Evolutionary conservation across 2,888 invertebrate species (phyloP).

Genomic region (Sepioteuthis lessoniana): DNA sequence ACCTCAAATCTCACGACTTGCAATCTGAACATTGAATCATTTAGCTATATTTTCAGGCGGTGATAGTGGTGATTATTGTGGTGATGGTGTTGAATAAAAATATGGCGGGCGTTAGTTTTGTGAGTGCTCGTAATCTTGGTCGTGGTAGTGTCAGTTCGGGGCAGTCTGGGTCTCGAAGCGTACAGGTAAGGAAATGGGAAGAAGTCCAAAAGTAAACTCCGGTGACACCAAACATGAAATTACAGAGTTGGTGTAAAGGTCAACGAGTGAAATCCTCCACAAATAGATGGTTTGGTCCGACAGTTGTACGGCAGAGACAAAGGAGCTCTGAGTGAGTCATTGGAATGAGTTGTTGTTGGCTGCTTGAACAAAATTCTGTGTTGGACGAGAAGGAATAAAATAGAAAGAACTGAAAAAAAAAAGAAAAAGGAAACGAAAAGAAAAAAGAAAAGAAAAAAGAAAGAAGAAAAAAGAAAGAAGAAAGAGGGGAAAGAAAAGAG

Average conservation of each 20-base stretch:
- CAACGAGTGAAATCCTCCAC: background rate
- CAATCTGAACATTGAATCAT: background rate
- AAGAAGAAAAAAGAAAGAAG: too few relatives aligned
- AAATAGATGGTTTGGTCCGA: constrained; percentile 12
- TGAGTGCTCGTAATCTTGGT: background rate
- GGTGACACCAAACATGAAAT: constrained; percentile 1
- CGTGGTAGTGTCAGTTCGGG: constrained; percentile 6
- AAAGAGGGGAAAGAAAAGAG: background rate
- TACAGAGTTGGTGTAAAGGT: constrained; percentile 2
- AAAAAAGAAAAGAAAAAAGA: background rate
- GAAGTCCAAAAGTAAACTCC: background rate
- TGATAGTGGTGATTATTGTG: background rate
- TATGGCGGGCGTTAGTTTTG: background rate
- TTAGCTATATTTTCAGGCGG: background rate
- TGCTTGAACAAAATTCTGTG: background rate
- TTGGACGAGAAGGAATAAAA: background rate
- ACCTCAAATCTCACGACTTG: background rate
- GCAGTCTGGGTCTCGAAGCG: constrained; percentile 8
- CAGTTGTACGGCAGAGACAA: background rate
- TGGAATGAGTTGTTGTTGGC: constrained; percentile 20
- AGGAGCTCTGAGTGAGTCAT: background rate
- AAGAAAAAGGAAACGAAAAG: background rate
- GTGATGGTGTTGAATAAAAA: background rate
- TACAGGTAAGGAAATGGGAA: constrained; percentile 17
- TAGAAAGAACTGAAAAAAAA: background rate